Percentiles rank a stretch among this genome's conserved stretches.
Conservation (phyloP, 2,888 invertebrate genomes). For the Dioctria linearis region DNA sequence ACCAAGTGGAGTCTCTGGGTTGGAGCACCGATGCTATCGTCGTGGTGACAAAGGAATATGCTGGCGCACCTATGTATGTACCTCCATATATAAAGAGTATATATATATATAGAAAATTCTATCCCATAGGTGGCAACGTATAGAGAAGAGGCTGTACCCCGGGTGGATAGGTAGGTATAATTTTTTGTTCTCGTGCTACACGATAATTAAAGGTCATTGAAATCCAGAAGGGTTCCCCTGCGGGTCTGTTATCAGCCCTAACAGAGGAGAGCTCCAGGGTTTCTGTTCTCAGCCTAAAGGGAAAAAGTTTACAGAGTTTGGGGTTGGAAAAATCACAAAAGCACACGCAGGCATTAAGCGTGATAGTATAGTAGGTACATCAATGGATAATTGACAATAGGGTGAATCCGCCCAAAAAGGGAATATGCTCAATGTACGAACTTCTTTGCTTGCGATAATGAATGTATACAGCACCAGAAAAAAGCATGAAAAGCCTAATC, state of each 20-base stretch:
- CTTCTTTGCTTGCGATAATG: not conserved
- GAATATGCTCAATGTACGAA: conserved; percentile 4
- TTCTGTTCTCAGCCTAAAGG: conserved; percentile 13
- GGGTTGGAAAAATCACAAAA: conserved; percentile 43
- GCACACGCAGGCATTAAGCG: conserved; percentile 13
- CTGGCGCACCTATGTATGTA: conserved; percentile 11
- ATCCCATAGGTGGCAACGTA: not conserved
- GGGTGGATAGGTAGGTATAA: not conserved
- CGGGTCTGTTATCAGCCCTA: not conserved
- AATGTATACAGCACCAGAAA: not conserved
- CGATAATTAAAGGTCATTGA: conserved; percentile 51
- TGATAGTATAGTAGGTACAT: not conserved
- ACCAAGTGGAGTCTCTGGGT: not conserved
- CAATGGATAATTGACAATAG: conserved; percentile 32
- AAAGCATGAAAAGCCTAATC: conserved; percentile 39
- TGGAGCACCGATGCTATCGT: not conserved
- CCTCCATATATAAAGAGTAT: too few relatives aligned
- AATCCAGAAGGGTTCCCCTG: conserved; percentile 7
- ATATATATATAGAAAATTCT: not conserved
- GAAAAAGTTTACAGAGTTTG: conserved; percentile 36
- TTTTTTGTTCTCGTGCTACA: conserved; percentile 50
- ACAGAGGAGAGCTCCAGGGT: not conserved
- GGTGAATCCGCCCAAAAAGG: not conserved
- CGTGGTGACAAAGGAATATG: conserved; percentile 48
- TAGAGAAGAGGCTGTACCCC: not conserved